These are phyloP conservation scores for Drosophila paramelanica DNA, from an alignment of 2,888 invertebrate genomes.

Conservation along the genomic window DNA sequence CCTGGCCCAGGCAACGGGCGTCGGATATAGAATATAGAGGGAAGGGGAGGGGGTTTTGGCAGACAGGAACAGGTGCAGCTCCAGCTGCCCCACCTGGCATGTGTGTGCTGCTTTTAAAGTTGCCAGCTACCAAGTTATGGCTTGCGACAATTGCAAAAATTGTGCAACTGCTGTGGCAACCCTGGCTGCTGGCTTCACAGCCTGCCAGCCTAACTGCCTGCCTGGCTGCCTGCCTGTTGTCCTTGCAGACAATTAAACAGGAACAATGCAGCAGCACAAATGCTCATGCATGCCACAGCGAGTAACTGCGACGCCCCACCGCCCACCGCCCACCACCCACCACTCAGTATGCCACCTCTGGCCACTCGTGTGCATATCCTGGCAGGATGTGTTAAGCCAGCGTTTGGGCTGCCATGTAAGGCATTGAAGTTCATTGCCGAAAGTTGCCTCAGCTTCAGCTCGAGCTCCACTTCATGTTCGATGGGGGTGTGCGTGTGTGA, in stretches of 20 bases:
- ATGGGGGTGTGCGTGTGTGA: neutral
- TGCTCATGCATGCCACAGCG: constrained; percentile 47
- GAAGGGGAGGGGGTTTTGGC: neutral
- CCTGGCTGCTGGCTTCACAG: constrained; percentile 5
- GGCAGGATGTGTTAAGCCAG: constrained; percentile 67
- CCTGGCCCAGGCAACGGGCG: constrained; percentile 20
- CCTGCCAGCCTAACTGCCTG: neutral
- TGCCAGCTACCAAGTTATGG: constrained; percentile 55
- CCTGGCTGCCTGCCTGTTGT: constrained; percentile 37
- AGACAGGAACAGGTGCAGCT: constrained; percentile 45
- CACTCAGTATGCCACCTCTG: constrained; percentile 14
- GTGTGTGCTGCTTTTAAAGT: constrained; percentile 8
- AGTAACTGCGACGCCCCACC: constrained; percentile 6
- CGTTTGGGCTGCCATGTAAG: constrained; percentile 16
- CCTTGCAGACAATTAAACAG: constrained; percentile 77
- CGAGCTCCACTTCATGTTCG: neutral
- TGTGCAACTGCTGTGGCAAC: constrained; percentile 64
- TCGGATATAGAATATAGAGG: neutral
- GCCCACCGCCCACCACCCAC: neutral
- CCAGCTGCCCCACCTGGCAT: constrained; percentile 17
- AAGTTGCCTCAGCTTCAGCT: constrained; percentile 39
- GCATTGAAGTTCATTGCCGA: constrained; percentile 75
- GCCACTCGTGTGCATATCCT: constrained; percentile 48
- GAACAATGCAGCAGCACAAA: constrained; percentile 64
- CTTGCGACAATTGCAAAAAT: constrained; percentile 63